Evolutionary conservation across 1,140 invertebrate genomes (phyloP).

Genomic region (Chymomyza costata): DNA sequence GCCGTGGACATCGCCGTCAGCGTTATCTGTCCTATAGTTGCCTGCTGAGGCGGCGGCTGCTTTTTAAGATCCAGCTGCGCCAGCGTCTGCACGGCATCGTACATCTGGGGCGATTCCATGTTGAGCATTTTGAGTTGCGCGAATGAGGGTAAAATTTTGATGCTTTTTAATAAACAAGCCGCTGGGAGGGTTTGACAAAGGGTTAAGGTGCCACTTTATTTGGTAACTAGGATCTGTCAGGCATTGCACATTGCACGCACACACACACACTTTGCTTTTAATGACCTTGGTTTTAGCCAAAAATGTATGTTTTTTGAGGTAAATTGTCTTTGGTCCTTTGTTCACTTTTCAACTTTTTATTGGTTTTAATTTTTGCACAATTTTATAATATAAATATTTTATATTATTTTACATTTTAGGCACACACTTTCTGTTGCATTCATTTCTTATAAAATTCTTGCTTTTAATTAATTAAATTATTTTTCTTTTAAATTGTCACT

Average conservation of each 20-base stretch:
- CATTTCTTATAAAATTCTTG: slow-evolving; percentile 12
- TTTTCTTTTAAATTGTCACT: slow-evolving; percentile 43
- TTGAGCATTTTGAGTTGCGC: slow-evolving; percentile 74
- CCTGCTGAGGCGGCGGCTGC: slow-evolving; percentile 73
- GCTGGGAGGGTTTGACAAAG: too few relatives aligned
- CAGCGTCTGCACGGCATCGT: slow-evolving; percentile 77
- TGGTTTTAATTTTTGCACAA: not conserved
- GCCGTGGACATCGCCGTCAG: slow-evolving; percentile 77
- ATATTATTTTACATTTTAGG: slow-evolving; percentile 1
- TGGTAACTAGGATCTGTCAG: too few relatives aligned
- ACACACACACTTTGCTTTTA: too few relatives aligned
- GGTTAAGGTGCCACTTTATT: too few relatives aligned
- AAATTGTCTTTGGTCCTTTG: not conserved
- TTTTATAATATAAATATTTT: slow-evolving; percentile 4
- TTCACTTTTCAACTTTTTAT: slow-evolving; percentile 1
- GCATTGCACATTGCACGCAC: too few relatives aligned
- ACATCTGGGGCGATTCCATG: slow-evolving; percentile 85
- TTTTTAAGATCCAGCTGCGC: slow-evolving; percentile 74
- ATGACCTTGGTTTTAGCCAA: too few relatives aligned
- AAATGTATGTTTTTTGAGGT: too few relatives aligned
- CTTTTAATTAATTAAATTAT: not conserved
- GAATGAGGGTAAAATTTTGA: slow-evolving; percentile 73
- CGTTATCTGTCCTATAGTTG: slow-evolving; percentile 75
- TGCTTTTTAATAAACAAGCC: too few relatives aligned
- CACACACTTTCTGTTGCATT: slow-evolving; percentile 10